These are phyloP conservation scores for Conomelus anceps DNA, from an alignment of 2,888 invertebrate genomes.

Conservation along the genomic window DNA sequence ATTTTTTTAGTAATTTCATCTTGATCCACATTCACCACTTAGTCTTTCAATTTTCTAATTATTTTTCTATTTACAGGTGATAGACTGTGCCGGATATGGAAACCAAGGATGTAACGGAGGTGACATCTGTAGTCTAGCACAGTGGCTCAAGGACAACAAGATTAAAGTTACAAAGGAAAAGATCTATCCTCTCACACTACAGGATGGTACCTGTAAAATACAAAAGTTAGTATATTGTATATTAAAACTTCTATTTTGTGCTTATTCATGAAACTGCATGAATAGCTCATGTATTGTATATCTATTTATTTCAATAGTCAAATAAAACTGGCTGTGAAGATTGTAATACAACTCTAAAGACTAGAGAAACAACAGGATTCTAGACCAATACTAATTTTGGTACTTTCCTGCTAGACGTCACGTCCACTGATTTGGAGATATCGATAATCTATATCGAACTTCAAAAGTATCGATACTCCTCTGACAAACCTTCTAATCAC, in stretches of 20 bases:
- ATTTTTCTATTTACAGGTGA: slow-evolving; percentile 46
- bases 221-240: slow-evolving; percentile 34
- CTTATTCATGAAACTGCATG: too few relatives aligned
- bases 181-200: slow-evolving; percentile 53
- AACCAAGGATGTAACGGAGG: slow-evolving; percentile 75
- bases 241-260: neutral
- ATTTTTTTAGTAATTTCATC: neutral
- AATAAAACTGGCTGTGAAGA: too few relatives aligned
- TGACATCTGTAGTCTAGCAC: slow-evolving; percentile 67
- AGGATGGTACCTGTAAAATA: slow-evolving; percentile 45
- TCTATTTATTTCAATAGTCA: too few relatives aligned
- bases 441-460: too few relatives aligned
- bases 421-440: too few relatives aligned
- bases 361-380: too few relatives aligned
- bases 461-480: too few relatives aligned
- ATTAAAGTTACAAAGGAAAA: slow-evolving; percentile 50
- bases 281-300: too few relatives aligned
- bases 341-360: too few relatives aligned
- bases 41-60: neutral
- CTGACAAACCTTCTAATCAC: too few relatives aligned
- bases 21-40: neutral
- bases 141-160: slow-evolving; percentile 59
- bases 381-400: too few relatives aligned
- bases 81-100: slow-evolving; percentile 69
- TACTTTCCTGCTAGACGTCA: too few relatives aligned